These are phyloP conservation scores for Tachina grossa DNA, from an alignment of 2,888 invertebrate genomes.

Conservation along the genomic window DNA sequence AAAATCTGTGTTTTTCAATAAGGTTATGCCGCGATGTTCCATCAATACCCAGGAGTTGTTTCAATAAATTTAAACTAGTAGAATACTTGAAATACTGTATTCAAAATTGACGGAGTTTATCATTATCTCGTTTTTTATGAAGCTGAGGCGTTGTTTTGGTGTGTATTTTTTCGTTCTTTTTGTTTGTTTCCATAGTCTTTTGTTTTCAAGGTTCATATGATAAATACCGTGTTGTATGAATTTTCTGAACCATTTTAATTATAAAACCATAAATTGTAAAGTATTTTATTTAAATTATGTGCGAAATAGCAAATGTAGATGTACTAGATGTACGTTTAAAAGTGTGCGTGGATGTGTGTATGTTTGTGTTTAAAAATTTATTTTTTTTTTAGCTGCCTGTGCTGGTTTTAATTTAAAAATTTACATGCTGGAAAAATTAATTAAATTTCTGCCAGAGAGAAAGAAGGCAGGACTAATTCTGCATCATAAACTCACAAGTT, in stretches of 20 bases:
- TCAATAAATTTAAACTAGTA: no score
- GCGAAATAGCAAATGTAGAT: slow-evolving; percentile 69
- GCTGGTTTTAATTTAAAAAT: neutral
- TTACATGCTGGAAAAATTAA: slow-evolving; percentile 4
- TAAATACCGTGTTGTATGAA: slow-evolving; percentile 40
- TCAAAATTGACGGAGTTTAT: no score
- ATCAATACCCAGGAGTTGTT: no score
- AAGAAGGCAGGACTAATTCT: no score
- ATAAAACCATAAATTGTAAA: slow-evolving; percentile 62
- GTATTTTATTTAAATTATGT: slow-evolving; percentile 72
- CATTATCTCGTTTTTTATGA: no score
- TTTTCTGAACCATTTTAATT: slow-evolving; percentile 53
- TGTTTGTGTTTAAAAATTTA: neutral
- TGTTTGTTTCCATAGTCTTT: slow-evolving; percentile 49
- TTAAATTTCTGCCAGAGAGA: neutral
- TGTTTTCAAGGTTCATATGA: slow-evolving; percentile 51
- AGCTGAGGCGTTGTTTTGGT: neutral
- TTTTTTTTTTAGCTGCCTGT: neutral
- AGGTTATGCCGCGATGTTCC: no score
- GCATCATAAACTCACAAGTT: no score
- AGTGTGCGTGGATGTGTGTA: neutral
- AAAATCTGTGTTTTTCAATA: no score
- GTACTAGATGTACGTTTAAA: neutral
- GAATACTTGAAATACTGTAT: no score
- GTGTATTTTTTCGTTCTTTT: slow-evolving; percentile 13